Evolutionary conservation across 2,888 invertebrate genomes (phyloP).

Genomic region (Erannis defoliaria): DNA sequence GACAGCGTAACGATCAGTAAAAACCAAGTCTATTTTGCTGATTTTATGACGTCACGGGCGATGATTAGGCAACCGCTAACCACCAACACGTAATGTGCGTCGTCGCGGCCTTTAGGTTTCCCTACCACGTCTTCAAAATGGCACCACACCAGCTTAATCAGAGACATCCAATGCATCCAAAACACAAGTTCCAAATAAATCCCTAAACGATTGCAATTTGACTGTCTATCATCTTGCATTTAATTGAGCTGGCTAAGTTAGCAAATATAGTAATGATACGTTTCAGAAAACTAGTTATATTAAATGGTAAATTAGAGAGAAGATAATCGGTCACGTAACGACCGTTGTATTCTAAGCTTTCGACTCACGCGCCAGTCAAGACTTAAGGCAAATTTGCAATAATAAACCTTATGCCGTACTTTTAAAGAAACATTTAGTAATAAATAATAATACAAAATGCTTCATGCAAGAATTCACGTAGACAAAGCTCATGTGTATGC

Average conservation of each 20-base stretch:
- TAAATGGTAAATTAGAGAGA: constrained; percentile 71
- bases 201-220: constrained; percentile 52
- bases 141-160: background rate
- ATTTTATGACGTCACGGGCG: background rate
- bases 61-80: background rate
- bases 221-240: constrained; percentile 51
- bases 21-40: background rate
- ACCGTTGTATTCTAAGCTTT: constrained; percentile 67
- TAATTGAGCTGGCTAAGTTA: constrained; percentile 55
- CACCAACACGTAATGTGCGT: background rate
- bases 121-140: background rate
- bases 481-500: constrained; percentile 34
- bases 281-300: constrained; percentile 59
- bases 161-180: constrained; percentile 3
- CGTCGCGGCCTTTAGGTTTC: no score
- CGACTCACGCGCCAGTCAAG: constrained; percentile 57
- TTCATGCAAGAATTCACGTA: constrained; percentile 42
- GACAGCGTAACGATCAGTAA: background rate
- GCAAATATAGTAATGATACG: constrained; percentile 63
- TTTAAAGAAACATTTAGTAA: constrained; percentile 14
- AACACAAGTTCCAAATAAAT: constrained; percentile 23
- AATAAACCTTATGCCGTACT: constrained; percentile 19
- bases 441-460: constrained; percentile 5
- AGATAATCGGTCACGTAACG: constrained; percentile 75
- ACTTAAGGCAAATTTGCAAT: constrained; percentile 26